Conservation (phyloP, 53 echinoderm and acorn worm species). For the Paelopatides confundens region DNA sequence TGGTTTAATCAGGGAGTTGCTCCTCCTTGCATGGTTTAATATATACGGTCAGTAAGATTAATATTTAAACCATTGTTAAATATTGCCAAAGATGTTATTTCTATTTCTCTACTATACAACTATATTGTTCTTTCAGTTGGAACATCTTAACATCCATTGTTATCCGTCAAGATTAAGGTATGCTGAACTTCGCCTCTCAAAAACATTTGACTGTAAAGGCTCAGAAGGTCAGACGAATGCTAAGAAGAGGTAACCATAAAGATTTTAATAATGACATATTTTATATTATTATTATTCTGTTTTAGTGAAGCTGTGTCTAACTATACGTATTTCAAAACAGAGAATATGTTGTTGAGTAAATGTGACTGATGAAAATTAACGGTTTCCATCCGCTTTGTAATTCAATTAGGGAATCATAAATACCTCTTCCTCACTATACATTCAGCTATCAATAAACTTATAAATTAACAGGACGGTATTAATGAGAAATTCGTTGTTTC, state of each 20-base stretch:
- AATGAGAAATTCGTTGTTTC: too few species aligned
- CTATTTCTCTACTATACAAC: neutral
- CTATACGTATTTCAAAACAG: too few species aligned
- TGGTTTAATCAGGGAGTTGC: too few species aligned
- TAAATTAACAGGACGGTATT: too few species aligned
- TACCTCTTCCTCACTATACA: neutral
- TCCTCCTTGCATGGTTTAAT: neutral
- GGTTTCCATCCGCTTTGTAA: neutral
- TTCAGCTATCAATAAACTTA: too few species aligned
- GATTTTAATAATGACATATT: too few species aligned
- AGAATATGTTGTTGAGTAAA: too few species aligned
- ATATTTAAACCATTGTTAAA: too few species aligned
- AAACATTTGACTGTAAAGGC: constrained; percentile 30
- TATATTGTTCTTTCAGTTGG: neutral
- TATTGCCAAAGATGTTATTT: neutral
- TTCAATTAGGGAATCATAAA: neutral
- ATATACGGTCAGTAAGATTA: too few species aligned
- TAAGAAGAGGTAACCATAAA: constrained; percentile 6
- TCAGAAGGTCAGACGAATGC: constrained; percentile 38
- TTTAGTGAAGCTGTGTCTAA: too few species aligned
- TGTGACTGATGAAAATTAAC: neutral
- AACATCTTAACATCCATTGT: constrained; percentile 20
- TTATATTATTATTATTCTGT: neutral
- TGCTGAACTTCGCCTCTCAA: neutral
- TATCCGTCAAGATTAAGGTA: constrained; percentile 24